Percentiles rank a stretch among this genome's conserved stretches.
Evolutionary conservation across 2,113 vertebrate genomes (phyloP).

Genomic region (Monopterus albus): DNA sequence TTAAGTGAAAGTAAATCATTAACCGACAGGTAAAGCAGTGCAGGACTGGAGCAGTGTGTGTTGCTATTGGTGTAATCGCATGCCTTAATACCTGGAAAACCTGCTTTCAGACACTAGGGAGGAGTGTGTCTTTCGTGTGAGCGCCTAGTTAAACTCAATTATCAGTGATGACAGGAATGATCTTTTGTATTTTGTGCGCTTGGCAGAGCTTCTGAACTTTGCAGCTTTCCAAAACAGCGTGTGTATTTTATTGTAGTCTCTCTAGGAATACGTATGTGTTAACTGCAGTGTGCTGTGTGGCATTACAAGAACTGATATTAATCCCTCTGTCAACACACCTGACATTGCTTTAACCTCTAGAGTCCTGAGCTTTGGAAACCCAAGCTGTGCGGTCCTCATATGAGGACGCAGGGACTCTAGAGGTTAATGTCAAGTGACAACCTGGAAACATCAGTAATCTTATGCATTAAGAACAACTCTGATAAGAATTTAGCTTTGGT

Average conservation of each 20-base stretch:
- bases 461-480: neutral
- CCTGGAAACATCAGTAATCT: neutral
- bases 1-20: conserved; percentile 50
- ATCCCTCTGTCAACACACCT: conserved; percentile 7
- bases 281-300: conserved; percentile 58
- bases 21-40: conserved; percentile 58
- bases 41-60: conserved; percentile 21
- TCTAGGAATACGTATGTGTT: conserved; percentile 39
- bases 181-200: conserved; percentile 1
- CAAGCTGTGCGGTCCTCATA: too few species aligned
- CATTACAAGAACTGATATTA: conserved; percentile 20
- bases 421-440: neutral
- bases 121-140: conserved; percentile 16
- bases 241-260: conserved; percentile 6
- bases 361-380: too few species aligned
- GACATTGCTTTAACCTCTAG: conserved; percentile 4
- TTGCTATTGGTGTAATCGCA: conserved; percentile 37
- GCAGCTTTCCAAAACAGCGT: conserved; percentile 18
- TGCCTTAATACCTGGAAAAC: conserved; percentile 38
- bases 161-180: neutral
- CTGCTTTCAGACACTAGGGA: neutral
- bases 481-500: too few species aligned
- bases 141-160: neutral
- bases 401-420: too few species aligned
- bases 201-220: neutral